Percentiles rank a stretch among this genome's conserved stretches.
Evolutionary conservation across 2,888 invertebrate species (phyloP).

Genomic region (Schrankia costaestrigalis): DNA sequence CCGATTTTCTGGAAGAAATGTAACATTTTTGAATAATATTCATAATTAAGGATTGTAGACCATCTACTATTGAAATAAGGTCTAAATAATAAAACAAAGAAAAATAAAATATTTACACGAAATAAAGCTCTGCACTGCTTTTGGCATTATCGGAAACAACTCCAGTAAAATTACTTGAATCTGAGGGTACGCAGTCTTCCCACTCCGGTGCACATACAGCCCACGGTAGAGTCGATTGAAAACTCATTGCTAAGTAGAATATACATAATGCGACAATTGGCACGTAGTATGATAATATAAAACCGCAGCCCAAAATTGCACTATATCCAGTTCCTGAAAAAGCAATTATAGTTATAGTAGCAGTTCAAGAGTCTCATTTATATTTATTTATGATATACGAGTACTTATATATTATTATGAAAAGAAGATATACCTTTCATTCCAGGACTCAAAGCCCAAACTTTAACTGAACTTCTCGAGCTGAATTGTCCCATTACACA

Average conservation of each 20-base stretch:
- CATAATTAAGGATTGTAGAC: too few relatives aligned
- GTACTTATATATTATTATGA: too few relatives aligned
- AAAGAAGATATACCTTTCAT: conserved; percentile 83
- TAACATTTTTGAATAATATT: background rate
- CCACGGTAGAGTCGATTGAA: conserved; percentile 86
- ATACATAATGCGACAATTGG: conserved; percentile 86
- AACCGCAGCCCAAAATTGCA: conserved; percentile 81
- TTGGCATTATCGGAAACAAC: conserved; percentile 37
- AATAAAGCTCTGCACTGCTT: conserved; percentile 82
- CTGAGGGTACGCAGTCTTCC: conserved; percentile 68
- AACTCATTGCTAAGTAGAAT: conserved; percentile 87
- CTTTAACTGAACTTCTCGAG: conserved; percentile 87
- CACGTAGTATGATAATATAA: conserved; percentile 88
- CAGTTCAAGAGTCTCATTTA: too few relatives aligned
- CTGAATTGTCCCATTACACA: conserved; percentile 91
- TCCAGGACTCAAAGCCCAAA: conserved; percentile 84
- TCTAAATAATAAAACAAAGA: too few relatives aligned
- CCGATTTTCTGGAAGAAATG: conserved; percentile 52
- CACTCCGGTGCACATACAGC: conserved; percentile 82
- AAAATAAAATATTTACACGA: conserved; percentile 34
- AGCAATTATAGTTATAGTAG: background rate
- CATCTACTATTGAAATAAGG: too few relatives aligned
- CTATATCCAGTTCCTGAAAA: conserved; percentile 85
- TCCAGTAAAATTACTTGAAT: conserved; percentile 33
- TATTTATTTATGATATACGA: too few relatives aligned